These are phyloP conservation scores for Tolypeutes matacus DNA, from an alignment of 2,797 vertebrate genomes.

Conservation along the genomic window DNA sequence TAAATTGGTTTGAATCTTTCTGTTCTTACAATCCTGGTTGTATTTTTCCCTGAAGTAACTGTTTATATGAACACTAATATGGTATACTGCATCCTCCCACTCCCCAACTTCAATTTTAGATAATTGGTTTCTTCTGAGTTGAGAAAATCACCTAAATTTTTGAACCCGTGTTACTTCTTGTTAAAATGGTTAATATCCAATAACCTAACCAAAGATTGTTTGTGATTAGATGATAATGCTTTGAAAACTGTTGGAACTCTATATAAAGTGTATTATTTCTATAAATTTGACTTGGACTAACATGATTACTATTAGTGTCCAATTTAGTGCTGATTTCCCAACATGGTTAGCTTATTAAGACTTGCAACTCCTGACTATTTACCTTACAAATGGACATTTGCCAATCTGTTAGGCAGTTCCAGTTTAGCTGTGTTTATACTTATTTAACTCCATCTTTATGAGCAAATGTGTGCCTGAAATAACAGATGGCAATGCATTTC, in stretches of 20 bases:
- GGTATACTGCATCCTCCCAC: neutral
- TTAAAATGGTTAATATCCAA: neutral
- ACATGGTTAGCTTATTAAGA: neutral
- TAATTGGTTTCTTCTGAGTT: neutral
- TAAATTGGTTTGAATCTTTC: neutral
- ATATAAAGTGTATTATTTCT: neutral
- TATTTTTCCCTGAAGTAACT: neutral
- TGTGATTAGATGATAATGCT: neutral
- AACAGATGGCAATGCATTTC: neutral
- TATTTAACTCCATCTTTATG: neutral
- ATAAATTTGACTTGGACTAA: neutral
- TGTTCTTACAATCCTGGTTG: neutral
- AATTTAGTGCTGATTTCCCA: neutral
- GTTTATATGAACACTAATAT: neutral
- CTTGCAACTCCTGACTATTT: neutral
- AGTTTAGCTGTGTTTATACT: neutral
- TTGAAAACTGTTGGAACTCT: neutral
- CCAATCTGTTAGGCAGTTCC: neutral
- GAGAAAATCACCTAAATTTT: neutral
- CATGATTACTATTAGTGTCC: neutral
- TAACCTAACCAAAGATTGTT: neutral
- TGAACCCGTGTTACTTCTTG: neutral
- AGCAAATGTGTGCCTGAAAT: neutral
- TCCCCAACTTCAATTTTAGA: neutral
- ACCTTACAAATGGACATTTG: neutral